phyloP scores from a whole-genome alignment of 2,888 invertebrate genomes.

The Ashinkailepas kermadecensis region DNA sequence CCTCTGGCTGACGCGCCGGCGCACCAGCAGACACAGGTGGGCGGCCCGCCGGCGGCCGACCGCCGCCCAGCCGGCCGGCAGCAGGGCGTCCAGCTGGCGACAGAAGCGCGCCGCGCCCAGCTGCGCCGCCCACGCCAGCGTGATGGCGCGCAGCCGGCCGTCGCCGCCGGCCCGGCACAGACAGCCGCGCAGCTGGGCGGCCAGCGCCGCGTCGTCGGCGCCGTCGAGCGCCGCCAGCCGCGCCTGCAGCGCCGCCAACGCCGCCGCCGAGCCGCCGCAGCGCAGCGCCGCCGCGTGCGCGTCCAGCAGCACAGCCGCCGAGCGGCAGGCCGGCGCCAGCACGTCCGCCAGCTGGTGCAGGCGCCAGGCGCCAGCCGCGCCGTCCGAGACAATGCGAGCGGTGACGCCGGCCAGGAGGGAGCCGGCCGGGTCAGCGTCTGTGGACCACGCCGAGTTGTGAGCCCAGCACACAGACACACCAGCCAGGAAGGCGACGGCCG shows the following conservation, averaged over 20 bases:
- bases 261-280: background rate
- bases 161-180: background rate
- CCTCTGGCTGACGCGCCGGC: background rate
- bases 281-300: background rate
- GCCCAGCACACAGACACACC: too few species aligned
- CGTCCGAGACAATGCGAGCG: background rate
- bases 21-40: background rate
- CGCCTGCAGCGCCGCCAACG: background rate
- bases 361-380: background rate
- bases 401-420: background rate
- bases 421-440: background rate
- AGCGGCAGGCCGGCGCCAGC: slow-evolving; percentile 1
- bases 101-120: background rate
- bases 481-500: too few species aligned
- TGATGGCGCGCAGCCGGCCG: background rate
- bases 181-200: background rate
- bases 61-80: background rate
- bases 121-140: background rate
- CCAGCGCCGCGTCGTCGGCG: background rate
- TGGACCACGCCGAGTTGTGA: background rate
- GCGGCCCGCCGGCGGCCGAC: background rate
- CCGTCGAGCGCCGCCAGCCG: too few species aligned
- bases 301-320: background rate
- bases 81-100: background rate
- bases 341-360: background rate